Base-by-base conservation (phyloP, 2,113 vertebrate species). In the Uria lomvia region DNA sequence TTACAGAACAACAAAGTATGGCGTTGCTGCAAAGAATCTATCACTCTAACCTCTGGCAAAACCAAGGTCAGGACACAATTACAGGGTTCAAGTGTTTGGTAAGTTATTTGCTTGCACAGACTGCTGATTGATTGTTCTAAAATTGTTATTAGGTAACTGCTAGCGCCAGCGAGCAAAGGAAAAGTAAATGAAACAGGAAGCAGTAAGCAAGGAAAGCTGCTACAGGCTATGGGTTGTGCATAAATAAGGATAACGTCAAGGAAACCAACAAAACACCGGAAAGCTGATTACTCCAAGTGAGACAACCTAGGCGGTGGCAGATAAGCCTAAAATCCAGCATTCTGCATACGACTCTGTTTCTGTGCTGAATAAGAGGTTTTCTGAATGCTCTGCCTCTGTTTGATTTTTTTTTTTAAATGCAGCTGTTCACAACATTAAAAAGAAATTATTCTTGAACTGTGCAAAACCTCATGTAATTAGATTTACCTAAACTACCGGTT, bases 61-160 rank as follows among this genome's bases (percentile, higher is more conserved):
- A 34, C 53, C 84, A 95, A 95, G 95, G 97, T 96, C 96, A 95
- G 87, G 86, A 94, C 58, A 94, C 96, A 97, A 95, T 96, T 97
- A 97, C 78, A 97, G 71, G 94, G 97, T 97, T 97, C 97, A 96
- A 96, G 94, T 79, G 84, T 92, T 97, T 30, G 18, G 66, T 92
- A 92, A 96, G 92, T 96, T 96, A 97, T 96, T 95, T 96, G 77
- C 87, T 95, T 92, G 84, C 81, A 82, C 62, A 73, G 71, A 12
- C 77, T 76, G 62, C 45, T 92, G 94, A 97, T 92, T 85, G 95
- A 97, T 96, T 92, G 89, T 79, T 91, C 87, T 90, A 63, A 87
- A 94, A 90, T 75, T 92, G 92, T 84, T 94, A 91, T 96, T 92
- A 94, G 68, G 73, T 94, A 83, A 80, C 72, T 40, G 89, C 84